phyloP scores from a whole-genome alignment of 2,113 vertebrate species.

The Rhynchomys soricoides region DNA sequence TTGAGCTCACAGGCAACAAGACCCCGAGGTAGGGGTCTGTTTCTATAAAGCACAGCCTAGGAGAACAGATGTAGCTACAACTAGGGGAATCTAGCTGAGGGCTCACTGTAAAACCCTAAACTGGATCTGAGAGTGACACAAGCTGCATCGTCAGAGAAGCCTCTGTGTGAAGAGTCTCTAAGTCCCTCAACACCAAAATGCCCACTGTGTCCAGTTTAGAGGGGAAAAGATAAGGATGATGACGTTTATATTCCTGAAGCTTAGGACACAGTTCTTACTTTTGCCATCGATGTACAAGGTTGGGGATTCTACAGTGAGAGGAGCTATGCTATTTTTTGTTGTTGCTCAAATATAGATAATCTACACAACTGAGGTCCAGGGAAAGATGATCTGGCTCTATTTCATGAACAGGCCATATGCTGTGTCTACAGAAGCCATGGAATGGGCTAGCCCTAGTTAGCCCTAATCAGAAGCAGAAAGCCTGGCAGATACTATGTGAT shows the following conservation, averaged over 20 bases:
- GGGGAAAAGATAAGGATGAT: not conserved
- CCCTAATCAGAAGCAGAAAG: not conserved
- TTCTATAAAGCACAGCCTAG: constrained; percentile 4
- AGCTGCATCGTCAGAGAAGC: not conserved
- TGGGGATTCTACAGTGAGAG: not conserved
- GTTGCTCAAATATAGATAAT: not conserved
- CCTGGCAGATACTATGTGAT: not conserved
- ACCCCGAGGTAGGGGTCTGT: not conserved
- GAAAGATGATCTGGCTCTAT: not conserved
- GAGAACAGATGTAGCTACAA: not conserved
- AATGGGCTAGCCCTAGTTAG: not conserved
- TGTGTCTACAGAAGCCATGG: not conserved
- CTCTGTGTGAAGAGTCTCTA: not conserved
- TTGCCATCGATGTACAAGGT: not conserved
- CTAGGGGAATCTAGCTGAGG: constrained; percentile 28
- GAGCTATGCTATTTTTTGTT: not conserved
- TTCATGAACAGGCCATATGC: not conserved
- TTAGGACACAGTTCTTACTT: not conserved
- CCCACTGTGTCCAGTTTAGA: not conserved
- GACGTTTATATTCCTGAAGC: not conserved
- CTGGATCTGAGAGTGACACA: not conserved
- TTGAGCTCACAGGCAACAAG: constrained; percentile 39
- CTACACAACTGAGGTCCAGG: not conserved
- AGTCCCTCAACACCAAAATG: not conserved
- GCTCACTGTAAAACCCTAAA: not conserved